Evolutionary conservation across 2,113 vertebrate genomes (phyloP), one percentile per base, ranked within the genome.

Genomic region (Ochotona curzoniae): DNA sequence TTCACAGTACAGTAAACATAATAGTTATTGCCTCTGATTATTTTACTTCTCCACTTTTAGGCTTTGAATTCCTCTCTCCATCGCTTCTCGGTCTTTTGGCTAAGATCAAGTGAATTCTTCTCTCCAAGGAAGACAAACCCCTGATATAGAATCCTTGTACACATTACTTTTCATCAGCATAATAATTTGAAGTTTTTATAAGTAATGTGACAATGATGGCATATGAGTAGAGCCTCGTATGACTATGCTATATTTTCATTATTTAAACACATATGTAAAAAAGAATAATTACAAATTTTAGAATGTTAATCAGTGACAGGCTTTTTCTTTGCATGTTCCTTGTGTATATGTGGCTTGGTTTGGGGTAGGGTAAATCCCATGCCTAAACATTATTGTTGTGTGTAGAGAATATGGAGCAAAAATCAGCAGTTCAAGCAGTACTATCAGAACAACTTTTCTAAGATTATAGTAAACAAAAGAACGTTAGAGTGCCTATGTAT

Each of bases 251-350:
- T 61, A 26, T n/a, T 76, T 61, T 82, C 47, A 30, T 92, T 75
- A 63, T n/a, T 63, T 79, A 82, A 90, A 89, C 38, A 82, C 17
- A 91, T 83, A 78, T 81, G 15, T 79, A 49, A 88, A 81, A 63
- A 18, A 63, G 12, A 82, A 78, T 54, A 76, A 44, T 44, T 67
- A 21, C 61, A 30, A 82, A 64, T 63, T 2, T 69, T 76, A 73
- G 71, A 47, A 3, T 38, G 93, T 73, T 70, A 35, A 60, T 89
- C 26, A 57, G 47, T 80, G n/a, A 85, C 88, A 88, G 2, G 0
- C 2, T 81, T 84, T 88, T 84, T 10, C 32, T 90, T 92, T 74
- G 18, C 11, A 73, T 61, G 6, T 73, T 63, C 8, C 57, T 89
- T 51, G 79, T 8, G 3, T 78, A 14, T 69, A 54, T n/a, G n/a